phyloP scores from a whole-genome alignment of 2,113 vertebrate species.

The mouse (Mus musculus) region DNA sequence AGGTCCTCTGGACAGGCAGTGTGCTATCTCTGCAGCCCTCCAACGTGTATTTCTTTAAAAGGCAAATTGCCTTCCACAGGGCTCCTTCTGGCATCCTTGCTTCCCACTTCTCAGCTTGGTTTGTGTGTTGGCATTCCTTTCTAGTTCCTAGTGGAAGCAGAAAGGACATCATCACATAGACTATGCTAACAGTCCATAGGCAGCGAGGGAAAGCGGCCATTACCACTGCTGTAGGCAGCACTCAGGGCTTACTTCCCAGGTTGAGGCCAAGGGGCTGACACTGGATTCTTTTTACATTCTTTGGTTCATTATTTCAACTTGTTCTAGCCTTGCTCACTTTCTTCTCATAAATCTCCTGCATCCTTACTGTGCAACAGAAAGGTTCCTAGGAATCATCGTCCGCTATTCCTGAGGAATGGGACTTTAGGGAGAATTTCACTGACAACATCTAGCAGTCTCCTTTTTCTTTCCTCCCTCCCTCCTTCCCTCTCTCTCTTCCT shows the following conservation, averaged over 20 bases:
- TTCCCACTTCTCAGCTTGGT: constrained; percentile 81
- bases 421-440: constrained; percentile 8
- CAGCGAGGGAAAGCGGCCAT: constrained; percentile 74
- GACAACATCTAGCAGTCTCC: not conserved
- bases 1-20: not conserved
- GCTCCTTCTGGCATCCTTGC: constrained; percentile 82
- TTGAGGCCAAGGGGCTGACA: constrained; percentile 67
- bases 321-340: constrained; percentile 73
- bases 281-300: constrained; percentile 71
- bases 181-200: constrained; percentile 75
- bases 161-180: constrained; percentile 69
- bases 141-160: constrained; percentile 64
- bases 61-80: constrained; percentile 63
- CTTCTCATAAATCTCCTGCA: constrained; percentile 72
- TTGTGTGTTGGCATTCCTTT: constrained; percentile 80
- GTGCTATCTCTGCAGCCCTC: not conserved
- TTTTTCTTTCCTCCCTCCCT: too few relatives aligned
- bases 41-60: constrained; percentile 68
- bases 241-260: constrained; percentile 67
- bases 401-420: constrained; percentile 9
- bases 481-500: not conserved
- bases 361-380: constrained; percentile 42
- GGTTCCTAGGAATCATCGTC: constrained; percentile 61
- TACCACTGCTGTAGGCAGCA: constrained; percentile 70
- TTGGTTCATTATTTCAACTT: constrained; percentile 78